Conservation (phyloP, 2,888 invertebrate species). For the Catotricha subobsoleta region DNA sequence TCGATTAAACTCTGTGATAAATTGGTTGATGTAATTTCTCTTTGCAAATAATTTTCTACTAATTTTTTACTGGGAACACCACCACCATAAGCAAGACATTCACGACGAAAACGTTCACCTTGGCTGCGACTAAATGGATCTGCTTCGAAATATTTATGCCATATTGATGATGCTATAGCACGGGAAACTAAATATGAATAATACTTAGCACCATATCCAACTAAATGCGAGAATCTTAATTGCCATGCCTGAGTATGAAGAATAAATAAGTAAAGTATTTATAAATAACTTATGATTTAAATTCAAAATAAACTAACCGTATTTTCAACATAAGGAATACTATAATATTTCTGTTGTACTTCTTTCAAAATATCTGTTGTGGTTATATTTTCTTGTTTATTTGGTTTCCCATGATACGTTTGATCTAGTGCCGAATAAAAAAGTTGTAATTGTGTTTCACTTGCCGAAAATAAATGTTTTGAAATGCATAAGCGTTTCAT, state of each 20-base stretch:
- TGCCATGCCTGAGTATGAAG: slow-evolving; percentile 63
- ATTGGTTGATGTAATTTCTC: slow-evolving; percentile 53
- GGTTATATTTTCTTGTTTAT: slow-evolving; percentile 19
- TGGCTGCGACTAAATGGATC: slow-evolving; percentile 60
- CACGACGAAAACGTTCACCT: slow-evolving; percentile 58
- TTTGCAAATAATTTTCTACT: slow-evolving; percentile 59
- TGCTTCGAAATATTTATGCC: slow-evolving; percentile 67
- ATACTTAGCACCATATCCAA: slow-evolving; percentile 97
- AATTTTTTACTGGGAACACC: slow-evolving; percentile 63
- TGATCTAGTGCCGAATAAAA: slow-evolving; percentile 89
- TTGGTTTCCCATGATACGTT: slow-evolving; percentile 47
- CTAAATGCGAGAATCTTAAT: slow-evolving; percentile 84
- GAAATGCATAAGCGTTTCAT: slow-evolving; percentile 64
- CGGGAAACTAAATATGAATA: slow-evolving; percentile 93
- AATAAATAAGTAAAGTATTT: slow-evolving; percentile 1
- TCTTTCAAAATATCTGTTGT: slow-evolving; percentile 59
- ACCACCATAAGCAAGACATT: slow-evolving; percentile 74
- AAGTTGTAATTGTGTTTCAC: slow-evolving; percentile 74
- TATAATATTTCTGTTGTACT: slow-evolving; percentile 68
- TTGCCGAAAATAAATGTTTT: slow-evolving; percentile 73
- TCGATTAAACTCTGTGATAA: slow-evolving; percentile 65
- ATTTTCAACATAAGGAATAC: slow-evolving; percentile 67
- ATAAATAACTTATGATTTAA: neutral
- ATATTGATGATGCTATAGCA: slow-evolving; percentile 82
- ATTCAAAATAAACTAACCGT: slow-evolving; percentile 39